Evolutionary conservation across 2,888 invertebrate genomes (phyloP).

Genomic region (Mythimna pallens): DNA sequence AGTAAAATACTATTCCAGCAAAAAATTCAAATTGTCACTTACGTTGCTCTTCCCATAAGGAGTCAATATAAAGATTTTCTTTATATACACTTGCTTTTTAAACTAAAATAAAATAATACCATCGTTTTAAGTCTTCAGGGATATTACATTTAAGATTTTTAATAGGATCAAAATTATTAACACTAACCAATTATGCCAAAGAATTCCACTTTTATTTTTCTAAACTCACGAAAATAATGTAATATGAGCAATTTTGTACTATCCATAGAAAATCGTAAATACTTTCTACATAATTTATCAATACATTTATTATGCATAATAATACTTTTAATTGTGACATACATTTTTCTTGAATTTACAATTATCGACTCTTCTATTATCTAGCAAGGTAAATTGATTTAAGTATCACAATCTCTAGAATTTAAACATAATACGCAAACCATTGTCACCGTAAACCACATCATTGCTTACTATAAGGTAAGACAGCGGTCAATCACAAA

Average conservation of each 20-base stretch:
- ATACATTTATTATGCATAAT: neutral
- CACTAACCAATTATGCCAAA: no score
- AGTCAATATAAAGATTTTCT: no score
- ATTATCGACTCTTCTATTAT: neutral
- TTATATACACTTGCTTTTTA: no score
- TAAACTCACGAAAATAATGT: neutral
- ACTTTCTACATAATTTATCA: neutral
- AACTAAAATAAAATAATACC: slow-evolving; percentile 2
- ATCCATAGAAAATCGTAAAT: neutral
- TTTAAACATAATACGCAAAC: neutral
- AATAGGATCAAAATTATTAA: neutral
- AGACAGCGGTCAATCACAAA: no score
- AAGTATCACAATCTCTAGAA: neutral
- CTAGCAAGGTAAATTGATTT: neutral
- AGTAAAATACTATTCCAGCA: no score
- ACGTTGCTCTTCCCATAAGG: no score
- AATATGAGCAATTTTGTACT: slow-evolving; percentile 8
- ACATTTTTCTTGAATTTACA: neutral
- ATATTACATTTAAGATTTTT: no score
- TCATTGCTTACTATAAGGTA: no score
- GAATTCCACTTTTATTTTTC: neutral
- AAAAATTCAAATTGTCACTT: no score
- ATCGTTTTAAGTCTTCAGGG: neutral
- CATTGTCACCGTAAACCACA: no score
- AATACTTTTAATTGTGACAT: neutral